These are phyloP conservation scores for Eremobia ochroleuca DNA, from an alignment of 2,888 invertebrate species.

Conservation along the genomic window DNA sequence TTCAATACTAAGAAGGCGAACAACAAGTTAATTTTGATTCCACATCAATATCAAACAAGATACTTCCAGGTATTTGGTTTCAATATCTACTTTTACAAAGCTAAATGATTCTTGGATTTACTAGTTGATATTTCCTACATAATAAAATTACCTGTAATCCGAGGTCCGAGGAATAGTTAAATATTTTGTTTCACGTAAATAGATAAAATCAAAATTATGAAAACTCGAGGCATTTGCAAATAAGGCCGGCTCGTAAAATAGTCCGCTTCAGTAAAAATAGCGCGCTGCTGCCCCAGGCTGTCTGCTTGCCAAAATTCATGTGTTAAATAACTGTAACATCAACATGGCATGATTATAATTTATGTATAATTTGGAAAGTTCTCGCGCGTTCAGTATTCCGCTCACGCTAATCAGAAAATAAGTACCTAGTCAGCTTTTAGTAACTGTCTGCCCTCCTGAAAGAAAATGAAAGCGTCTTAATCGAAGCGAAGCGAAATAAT, in stretches of 20 bases:
- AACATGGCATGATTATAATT: neutral
- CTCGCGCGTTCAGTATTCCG: no score
- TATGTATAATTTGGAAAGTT: neutral
- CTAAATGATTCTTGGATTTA: neutral
- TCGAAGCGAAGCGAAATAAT: neutral
- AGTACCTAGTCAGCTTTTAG: neutral
- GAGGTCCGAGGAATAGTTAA: neutral
- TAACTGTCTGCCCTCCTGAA: neutral
- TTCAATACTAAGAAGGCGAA: neutral
- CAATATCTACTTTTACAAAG: neutral
- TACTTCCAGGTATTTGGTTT: neutral
- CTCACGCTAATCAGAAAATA: neutral
- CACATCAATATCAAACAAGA: neutral
- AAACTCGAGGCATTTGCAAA: conserved; percentile 2
- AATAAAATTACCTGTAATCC: neutral
- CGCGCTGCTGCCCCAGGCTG: neutral
- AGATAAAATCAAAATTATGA: conserved; percentile 12
- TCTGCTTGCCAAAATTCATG: neutral
- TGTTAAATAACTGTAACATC: conserved; percentile 1
- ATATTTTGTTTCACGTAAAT: conserved; percentile 4
- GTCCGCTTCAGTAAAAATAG: neutral
- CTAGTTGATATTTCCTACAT: neutral
- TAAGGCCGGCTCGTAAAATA: conserved; percentile 3
- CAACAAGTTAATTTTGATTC: conserved; percentile 9
- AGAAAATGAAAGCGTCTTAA: neutral